These are phyloP conservation scores for Myopa tessellatipennis DNA, from an alignment of 2,888 invertebrate species.

Conservation along the genomic window DNA sequence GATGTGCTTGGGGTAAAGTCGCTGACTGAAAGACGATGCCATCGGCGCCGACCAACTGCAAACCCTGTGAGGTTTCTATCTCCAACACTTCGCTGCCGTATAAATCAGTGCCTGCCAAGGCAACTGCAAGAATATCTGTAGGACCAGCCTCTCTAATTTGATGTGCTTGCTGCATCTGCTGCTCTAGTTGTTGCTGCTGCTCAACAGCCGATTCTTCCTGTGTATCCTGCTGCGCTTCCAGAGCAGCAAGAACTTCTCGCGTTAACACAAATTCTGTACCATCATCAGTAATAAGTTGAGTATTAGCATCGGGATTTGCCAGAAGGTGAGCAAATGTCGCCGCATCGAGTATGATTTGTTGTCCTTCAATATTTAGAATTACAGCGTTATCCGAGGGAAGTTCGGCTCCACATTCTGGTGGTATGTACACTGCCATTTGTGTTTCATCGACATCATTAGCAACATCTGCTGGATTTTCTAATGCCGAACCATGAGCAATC, in stretches of 20 bases:
- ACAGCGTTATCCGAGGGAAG: constrained; percentile 48
- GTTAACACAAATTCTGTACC: constrained; percentile 57
- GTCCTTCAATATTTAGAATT: constrained; percentile 50
- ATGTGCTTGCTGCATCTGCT: constrained; percentile 64
- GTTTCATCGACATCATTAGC: constrained; percentile 21
- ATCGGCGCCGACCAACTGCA: constrained; percentile 50
- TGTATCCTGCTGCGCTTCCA: constrained; percentile 46
- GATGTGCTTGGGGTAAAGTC: constrained; percentile 49
- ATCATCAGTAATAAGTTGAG: constrained; percentile 58
- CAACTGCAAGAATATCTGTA: constrained; percentile 79
- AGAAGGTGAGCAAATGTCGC: constrained; percentile 49
- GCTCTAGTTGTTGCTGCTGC: constrained; percentile 42
- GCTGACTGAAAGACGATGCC: constrained; percentile 54
- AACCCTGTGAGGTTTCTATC: constrained; percentile 51
- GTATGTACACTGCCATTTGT: constrained; percentile 30
- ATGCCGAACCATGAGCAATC: constrained; percentile 6
- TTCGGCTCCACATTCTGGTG: constrained; percentile 39
- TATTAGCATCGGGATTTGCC: constrained; percentile 49
- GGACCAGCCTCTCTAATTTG: constrained; percentile 30
- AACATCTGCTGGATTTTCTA: constrained; percentile 24
- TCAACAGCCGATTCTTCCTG: constrained; percentile 28
- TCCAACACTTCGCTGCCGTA: constrained; percentile 69
- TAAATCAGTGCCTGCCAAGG: constrained; percentile 80
- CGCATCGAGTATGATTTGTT: constrained; percentile 67
- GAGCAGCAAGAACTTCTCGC: constrained; percentile 55